Evolutionary conservation across 2,797 vertebrate species (phyloP), one percentile per base, ranked within the genome.

Genomic region (Sebastes iracundus): DNA sequence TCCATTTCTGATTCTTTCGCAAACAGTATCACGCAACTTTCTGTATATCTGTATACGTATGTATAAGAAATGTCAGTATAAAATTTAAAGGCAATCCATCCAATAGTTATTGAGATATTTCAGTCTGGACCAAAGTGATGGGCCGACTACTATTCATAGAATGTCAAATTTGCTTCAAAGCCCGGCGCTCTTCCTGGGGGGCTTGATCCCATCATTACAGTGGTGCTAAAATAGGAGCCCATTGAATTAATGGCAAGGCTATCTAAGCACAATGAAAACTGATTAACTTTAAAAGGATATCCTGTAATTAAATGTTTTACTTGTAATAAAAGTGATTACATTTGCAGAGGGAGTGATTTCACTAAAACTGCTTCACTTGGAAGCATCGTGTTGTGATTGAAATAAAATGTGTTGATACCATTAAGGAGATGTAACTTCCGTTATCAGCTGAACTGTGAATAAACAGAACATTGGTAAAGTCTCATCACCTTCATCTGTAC

Each of bases 401-500:
- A 64, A 38, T 7, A 49, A 27, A 66, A 76, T 12, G 2, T 33
- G 22, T 56, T 64, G 27, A 70, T 46, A 52, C 35, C 30, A 71
- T 69, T n/a, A 27, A 58, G 9, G 10, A 63, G 18, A 49, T 38
- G 18, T 22, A 2, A 18, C 23, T 53, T 58, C n/a, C n/a, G 30
- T 59, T 68, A 65, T 55, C 20, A 69, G 52, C n/a, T 58, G 32
- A 35, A 20, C 9, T 59, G 33, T 56, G 22, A 69, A 23, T 52
- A 27, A 42, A 35, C 25, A 28, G 13, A 72, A 61, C 18, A 63
- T 27, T 10, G 28, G 10, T 4, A 10, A 10, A 20, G 2, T 64
- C 6, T 23, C 27, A 35, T 89, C 85, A 97, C 96, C 96, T 84
- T 88, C 68, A 4, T 93, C 92, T 4, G 20, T 64, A n/a, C 5